Conservation (phyloP, 2,113 vertebrate genomes). For the Platichthys flesus region DNA sequence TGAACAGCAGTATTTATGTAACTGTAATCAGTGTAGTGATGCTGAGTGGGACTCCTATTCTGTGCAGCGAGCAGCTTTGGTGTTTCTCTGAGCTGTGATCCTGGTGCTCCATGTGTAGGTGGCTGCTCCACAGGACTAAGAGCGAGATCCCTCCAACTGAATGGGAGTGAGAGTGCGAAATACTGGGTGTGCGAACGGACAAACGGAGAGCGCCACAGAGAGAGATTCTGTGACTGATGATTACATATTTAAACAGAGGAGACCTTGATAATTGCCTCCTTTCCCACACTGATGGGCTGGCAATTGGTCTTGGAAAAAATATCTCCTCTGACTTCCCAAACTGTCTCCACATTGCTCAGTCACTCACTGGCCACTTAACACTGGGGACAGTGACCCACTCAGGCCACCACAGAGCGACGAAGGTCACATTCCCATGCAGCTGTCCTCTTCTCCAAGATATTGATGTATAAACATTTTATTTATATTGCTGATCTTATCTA, state of each 20-base stretch:
- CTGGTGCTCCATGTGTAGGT: constrained; percentile 73
- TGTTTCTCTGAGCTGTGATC: constrained; percentile 62
- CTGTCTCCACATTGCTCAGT: constrained; percentile 31
- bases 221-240: constrained; percentile 20
- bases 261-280: constrained; percentile 12
- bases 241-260: constrained; percentile 25
- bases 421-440: constrained; percentile 69
- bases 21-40: constrained; percentile 71
- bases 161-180: constrained; percentile 45
- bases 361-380: constrained; percentile 53
- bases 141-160: constrained; percentile 63
- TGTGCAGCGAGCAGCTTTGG: constrained; percentile 47
- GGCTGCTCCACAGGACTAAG: constrained; percentile 73
- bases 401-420: constrained; percentile 21
- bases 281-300: constrained; percentile 50
- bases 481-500: constrained; percentile 23
- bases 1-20: constrained; percentile 75
- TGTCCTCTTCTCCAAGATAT: constrained; percentile 14
- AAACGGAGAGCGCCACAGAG: constrained; percentile 22
- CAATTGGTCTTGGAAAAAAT: constrained; percentile 56
- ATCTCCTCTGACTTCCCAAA: constrained; percentile 50
- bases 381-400: constrained; percentile 69
- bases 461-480: constrained; percentile 24
- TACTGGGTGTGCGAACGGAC: constrained; percentile 25
- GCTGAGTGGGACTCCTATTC: constrained; percentile 71